Evolutionary conservation across 30 jellyfish, hydroid and myxozoan species (phyloP), one percentile per base, ranked within the genome.

Genomic region (Aurelia aurita): DNA sequence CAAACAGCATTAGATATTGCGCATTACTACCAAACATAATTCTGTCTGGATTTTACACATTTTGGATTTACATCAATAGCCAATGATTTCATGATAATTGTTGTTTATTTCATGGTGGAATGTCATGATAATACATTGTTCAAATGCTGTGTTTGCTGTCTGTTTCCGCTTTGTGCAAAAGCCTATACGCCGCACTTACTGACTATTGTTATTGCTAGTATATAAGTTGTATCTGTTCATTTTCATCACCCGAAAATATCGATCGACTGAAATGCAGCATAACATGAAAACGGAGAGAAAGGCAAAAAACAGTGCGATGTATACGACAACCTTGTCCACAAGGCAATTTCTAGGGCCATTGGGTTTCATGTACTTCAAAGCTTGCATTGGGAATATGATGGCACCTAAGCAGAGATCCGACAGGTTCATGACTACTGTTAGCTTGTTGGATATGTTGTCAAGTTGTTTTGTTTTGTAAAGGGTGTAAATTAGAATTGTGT

Each of bases 341-440:
- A 0, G 1, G 55, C 91, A 66, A 70, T 51, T 68, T 11, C 71
- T 83, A 23, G 35, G 25, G 60, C 57, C 27, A 60, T 68, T 51
- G 29, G 29, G 69, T 21, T 26, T 15, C 1, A 62, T 1, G 10
- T 29, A 16, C 77, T 51, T 34, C 1, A 35, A 45, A 1, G 57
- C 69, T 23, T 53, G 13, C 1, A 70, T 29, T 10, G 91, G 91
- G 45, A 81, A 69, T 32, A 67, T 67, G 15, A 65, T 14, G 18
- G 57, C 39, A 31, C 91, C 91, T 11, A 77, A 67, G 28, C 91
- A 28, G 31, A 81, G 64, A 55, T 81, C 91, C 8, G 91, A 81
- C 32, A 81, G 32, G 39, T 67, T 81, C 84, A 81, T 81, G 39
- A 81, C 21, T 22, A 81, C 58, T 4, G 71, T 68, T 57, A 81